Conservation (phyloP, 2,888 invertebrate genomes). For the Drosophila limbata region DNA sequence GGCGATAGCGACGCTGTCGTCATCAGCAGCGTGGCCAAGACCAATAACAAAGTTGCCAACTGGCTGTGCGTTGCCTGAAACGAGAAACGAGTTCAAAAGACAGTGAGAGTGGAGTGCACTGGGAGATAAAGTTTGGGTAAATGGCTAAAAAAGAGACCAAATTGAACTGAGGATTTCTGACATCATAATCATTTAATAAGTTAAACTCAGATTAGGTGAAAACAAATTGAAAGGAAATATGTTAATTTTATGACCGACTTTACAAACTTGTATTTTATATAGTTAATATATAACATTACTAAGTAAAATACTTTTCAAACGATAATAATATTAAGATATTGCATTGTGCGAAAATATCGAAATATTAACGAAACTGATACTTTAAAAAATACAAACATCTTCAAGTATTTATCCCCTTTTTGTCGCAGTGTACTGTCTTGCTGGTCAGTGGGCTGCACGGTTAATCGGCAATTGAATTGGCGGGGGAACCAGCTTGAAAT, state of each 20-base stretch:
- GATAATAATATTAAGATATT: too few species aligned
- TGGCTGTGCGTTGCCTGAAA: conserved; percentile 47
- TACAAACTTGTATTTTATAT: too few species aligned
- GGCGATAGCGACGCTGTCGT: conserved; percentile 20
- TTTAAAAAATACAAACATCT: too few species aligned
- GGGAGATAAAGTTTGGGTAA: conserved; percentile 4
- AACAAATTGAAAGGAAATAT: too few species aligned
- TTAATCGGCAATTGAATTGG: conserved; percentile 6
- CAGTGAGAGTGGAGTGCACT: conserved; percentile 31
- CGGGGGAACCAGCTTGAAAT: conserved; percentile 8
- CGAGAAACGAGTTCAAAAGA: conserved; percentile 18
- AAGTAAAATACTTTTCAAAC: too few species aligned
- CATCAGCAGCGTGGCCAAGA: conserved; percentile 36
- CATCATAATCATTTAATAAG: not conserved
- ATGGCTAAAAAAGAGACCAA: too few species aligned
- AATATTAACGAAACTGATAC: too few species aligned
- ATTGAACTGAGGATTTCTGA: too few species aligned
- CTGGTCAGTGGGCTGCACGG: not conserved
- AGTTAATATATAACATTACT: too few species aligned
- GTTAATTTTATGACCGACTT: too few species aligned
- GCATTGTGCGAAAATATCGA: too few species aligned
- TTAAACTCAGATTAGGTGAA: too few species aligned
- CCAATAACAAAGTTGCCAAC: conserved; percentile 37
- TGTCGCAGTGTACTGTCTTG: conserved; percentile 10
- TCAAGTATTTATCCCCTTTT: not conserved